A percentile compares a stretch with the other conserved stretches of the same genome.
phyloP scores from a whole-genome alignment of 2,888 invertebrate genomes.

The Pollenia griseotomentosa region DNA sequence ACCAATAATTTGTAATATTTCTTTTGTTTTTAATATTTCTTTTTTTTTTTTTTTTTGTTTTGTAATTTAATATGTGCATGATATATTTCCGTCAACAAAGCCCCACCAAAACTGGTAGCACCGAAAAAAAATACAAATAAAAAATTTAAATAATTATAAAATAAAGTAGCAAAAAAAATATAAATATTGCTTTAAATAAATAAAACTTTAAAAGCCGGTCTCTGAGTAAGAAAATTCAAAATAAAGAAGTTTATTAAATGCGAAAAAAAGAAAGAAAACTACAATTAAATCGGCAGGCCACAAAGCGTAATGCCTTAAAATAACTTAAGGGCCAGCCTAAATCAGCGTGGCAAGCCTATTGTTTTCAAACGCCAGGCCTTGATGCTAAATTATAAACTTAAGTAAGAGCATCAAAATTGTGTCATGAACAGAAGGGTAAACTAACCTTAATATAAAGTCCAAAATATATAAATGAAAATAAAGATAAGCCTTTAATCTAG shows the following conservation, averaged over 20 bases:
- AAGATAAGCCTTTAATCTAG: too few species aligned
- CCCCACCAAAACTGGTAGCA: not conserved
- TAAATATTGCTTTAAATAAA: not conserved
- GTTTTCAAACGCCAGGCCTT: too few species aligned
- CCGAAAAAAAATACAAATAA: not conserved
- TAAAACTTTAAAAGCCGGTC: slow-evolving; percentile 10
- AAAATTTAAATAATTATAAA: not conserved
- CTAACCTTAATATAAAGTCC: too few species aligned
- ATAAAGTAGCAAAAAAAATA: not conserved
- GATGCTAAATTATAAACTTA: too few species aligned
- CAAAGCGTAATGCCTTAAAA: too few species aligned
- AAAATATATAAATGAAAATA: too few species aligned
- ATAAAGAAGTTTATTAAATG: not conserved
- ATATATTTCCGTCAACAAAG: slow-evolving; percentile 61
- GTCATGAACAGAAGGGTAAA: too few species aligned
- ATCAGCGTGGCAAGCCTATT: too few species aligned
- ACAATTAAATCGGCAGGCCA: too few species aligned
- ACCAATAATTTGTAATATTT: slow-evolving; percentile 39
- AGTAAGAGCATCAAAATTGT: too few species aligned
- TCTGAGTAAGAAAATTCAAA: not conserved
- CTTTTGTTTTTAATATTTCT: not conserved
- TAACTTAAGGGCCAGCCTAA: too few species aligned
- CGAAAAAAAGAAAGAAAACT: too few species aligned
- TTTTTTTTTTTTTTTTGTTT: not conserved
- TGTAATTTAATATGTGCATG: slow-evolving; percentile 9